Evolutionary conservation across 2,113 vertebrate genomes (phyloP).

Genomic region (Ranitomeya imitator): DNA sequence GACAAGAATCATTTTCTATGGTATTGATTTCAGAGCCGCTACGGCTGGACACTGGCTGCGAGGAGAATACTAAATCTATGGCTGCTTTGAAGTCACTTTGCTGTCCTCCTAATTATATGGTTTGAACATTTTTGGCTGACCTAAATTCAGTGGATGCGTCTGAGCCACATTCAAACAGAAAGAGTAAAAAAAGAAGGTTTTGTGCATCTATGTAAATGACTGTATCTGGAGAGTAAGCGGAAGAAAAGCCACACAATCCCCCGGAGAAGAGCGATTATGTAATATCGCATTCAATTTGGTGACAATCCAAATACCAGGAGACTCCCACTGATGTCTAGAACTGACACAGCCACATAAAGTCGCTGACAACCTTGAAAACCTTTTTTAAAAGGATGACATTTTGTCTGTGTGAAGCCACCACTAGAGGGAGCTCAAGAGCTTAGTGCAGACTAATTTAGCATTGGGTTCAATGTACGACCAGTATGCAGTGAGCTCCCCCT

Average conservation of each 20-base stretch:
- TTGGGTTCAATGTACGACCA: neutral
- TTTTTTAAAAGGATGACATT: no score
- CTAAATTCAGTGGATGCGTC: slow-evolving; percentile 39
- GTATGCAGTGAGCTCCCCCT: neutral
- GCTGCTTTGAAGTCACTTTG: slow-evolving; percentile 4
- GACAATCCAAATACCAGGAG: no score
- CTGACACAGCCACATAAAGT: neutral
- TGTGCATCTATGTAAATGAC: slow-evolving; percentile 2
- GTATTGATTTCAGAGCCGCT: slow-evolving; percentile 33
- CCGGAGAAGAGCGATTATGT: neutral
- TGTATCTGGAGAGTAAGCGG: neutral
- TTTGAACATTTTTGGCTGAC: slow-evolving; percentile 35
- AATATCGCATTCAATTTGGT: neutral
- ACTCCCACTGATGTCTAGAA: neutral
- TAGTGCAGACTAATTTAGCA: no score
- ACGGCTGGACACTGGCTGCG: slow-evolving; percentile 27
- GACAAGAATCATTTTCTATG: slow-evolving; percentile 12
- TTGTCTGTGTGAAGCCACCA: no score
- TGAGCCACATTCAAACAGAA: neutral
- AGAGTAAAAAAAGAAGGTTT: neutral
- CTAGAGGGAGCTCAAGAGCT: no score
- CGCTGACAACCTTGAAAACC: no score
- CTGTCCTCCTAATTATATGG: slow-evolving; percentile 44
- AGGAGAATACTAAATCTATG: slow-evolving; percentile 42
- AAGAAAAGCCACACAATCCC: neutral